Evolutionary conservation across 2,888 invertebrate species (phyloP).

Genomic region (Cataglyphis cursor): DNA sequence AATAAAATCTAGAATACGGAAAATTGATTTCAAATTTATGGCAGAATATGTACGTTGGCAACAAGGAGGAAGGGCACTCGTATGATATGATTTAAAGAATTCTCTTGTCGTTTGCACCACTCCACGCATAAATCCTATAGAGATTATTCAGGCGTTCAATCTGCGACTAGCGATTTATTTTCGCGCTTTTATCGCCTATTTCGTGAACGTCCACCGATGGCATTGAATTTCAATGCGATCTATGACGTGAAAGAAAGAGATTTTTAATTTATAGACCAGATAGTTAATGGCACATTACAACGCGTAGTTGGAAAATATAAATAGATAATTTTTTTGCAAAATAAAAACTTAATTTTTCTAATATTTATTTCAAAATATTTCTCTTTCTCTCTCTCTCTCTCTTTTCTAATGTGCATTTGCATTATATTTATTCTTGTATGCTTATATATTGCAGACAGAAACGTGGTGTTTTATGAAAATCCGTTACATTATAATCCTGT

Average conservation of each 20-base stretch:
- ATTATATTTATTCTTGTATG: background rate
- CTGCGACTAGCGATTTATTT: constrained; percentile 33
- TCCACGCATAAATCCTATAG: constrained; percentile 42
- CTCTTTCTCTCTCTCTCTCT: background rate
- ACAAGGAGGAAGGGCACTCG: background rate
- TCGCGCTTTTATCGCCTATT: background rate
- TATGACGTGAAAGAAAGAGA: background rate
- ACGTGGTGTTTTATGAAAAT: constrained; percentile 2
- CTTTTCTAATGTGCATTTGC: background rate
- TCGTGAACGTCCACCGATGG: constrained; percentile 18
- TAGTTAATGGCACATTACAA: background rate
- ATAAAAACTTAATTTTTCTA: background rate
- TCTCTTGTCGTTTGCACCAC: constrained; percentile 49
- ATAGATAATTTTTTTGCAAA: background rate
- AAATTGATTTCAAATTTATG: constrained; percentile 64
- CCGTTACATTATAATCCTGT: constrained; percentile 10
- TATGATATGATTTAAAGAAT: constrained; percentile 49
- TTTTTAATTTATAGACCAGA: constrained; percentile 1
- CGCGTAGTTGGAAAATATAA: background rate
- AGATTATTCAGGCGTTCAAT: constrained; percentile 34
- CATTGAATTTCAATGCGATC: constrained; percentile 22
- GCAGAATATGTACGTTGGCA: background rate
- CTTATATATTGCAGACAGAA: background rate
- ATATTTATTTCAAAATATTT: too few relatives aligned
- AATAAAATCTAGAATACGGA: constrained; percentile 43